phyloP scores from a whole-genome alignment of 1,140 invertebrate genomes.

The Euura saliciscinereae region DNA sequence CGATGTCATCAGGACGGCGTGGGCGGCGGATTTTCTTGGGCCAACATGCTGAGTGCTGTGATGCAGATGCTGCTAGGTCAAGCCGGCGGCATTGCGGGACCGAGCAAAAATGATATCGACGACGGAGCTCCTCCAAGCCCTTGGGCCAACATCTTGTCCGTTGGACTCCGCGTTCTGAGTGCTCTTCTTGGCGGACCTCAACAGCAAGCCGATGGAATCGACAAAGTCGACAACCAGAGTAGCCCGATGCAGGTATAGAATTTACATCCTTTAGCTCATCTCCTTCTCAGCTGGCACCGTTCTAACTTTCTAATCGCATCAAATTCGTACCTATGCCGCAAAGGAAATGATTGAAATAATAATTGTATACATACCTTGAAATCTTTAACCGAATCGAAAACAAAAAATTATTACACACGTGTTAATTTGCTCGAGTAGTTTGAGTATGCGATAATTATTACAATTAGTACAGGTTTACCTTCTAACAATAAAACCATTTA shows the following conservation, averaged over 20 bases:
- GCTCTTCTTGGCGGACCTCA: conserved; percentile 77
- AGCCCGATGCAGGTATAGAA: conserved; percentile 81
- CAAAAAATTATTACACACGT: neutral
- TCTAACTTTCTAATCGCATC: neutral
- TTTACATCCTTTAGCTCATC: neutral
- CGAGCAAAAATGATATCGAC: conserved; percentile 81
- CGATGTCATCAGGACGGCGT: conserved; percentile 60
- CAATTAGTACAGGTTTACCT: neutral
- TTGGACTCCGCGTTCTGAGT: conserved; percentile 81
- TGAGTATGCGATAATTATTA: neutral
- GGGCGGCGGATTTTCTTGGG: conserved; percentile 79
- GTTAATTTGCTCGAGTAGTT: too few species aligned
- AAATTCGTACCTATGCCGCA: neutral
- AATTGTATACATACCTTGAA: too few species aligned
- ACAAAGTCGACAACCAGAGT: conserved; percentile 84
- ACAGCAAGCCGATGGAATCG: conserved; percentile 78
- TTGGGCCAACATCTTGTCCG: conserved; percentile 84
- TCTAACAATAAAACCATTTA: neutral
- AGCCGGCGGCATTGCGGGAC: conserved; percentile 64
- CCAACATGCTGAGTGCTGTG: conserved; percentile 81
- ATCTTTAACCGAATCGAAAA: too few species aligned
- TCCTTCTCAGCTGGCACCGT: neutral
- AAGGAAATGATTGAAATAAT: neutral
- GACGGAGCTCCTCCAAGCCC: conserved; percentile 72
- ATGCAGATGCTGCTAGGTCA: conserved; percentile 85